Base-by-base conservation (phyloP, 1,140 invertebrate species). In the Pectinophora gossypiella region DNA sequence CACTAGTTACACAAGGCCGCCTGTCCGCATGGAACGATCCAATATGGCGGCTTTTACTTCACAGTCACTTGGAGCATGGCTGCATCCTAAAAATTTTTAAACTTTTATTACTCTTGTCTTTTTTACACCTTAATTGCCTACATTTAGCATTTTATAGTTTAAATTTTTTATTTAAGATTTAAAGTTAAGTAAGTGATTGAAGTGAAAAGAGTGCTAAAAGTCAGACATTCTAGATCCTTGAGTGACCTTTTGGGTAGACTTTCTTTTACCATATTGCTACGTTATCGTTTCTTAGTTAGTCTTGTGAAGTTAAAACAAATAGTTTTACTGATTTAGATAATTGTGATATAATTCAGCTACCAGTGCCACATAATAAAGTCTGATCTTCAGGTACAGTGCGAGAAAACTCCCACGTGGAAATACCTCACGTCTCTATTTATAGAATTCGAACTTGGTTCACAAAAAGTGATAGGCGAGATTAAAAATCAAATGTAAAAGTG, bases 351-450 rank as follows among this genome's bases (percentile, higher is more conserved):
- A 58, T 72, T 68, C 72, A 75, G 57, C 56, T 56, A 72, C 59
- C 58, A 66, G 78, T 79, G 72, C 72, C 64, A 71, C 67, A 72
- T 68, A 61, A 52, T 74, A 59, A 72, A 78, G 60, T 67, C 63
- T 67, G 63, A 73, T 68, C 64, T 62, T 72, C 71, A 79, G 78
- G 78, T 84, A 78, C 60, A 54, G 67, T 77, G 68, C 64, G 60
- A 72, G 56, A 69, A 59, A 73, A 84, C 78, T 84, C 83, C 82
- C 80, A 86, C 83, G 83, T 86, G 83, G 80, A 81, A 82, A 83
- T 86, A 84, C 66, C 74, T 82, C 74, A 74, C 71, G 71, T 68
- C 67, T 84, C 83, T 86, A 86, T 86, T 79, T 76, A 73, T 84
- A 86, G 83, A 79, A 59, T 70, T 67, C 69, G 71, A 75, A 82